A percentile compares a stretch with the other conserved stretches of the same genome.
phyloP scores from a whole-genome alignment of 53 echinoderm and acorn worm genomes.

The Echinometra lucunter region DNA sequence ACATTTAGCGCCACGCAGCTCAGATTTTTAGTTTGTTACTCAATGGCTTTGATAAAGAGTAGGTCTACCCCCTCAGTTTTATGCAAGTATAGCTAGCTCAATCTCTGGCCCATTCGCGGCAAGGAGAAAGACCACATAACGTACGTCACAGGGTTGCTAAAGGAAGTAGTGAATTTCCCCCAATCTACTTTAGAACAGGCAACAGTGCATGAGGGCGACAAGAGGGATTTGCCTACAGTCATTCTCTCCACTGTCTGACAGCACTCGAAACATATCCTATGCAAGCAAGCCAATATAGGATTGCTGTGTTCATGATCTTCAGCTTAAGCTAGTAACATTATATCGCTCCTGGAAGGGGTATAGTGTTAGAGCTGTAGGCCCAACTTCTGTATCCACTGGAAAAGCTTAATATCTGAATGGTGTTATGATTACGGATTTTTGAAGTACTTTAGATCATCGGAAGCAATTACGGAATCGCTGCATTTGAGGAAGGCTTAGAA shows the following conservation, averaged over 20 bases:
- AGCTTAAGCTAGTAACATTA: neutral
- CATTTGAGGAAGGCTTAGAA: neutral
- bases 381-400: neutral
- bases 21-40: no score
- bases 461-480: neutral
- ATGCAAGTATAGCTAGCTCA: no score
- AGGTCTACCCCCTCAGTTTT: neutral
- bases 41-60: no score
- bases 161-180: constrained; percentile 37
- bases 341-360: neutral
- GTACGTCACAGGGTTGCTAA: neutral
- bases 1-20: no score
- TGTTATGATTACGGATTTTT: neutral
- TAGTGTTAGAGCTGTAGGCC: neutral
- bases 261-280: neutral
- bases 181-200: neutral
- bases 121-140: neutral
- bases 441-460: neutral
- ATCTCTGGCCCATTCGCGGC: neutral
- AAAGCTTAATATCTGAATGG: neutral
- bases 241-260: neutral
- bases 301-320: neutral
- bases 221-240: neutral
- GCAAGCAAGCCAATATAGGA: neutral
- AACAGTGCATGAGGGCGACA: neutral